phyloP scores from a whole-genome alignment of 1,140 invertebrate species.

The Chionoecetes opilio region DNA sequence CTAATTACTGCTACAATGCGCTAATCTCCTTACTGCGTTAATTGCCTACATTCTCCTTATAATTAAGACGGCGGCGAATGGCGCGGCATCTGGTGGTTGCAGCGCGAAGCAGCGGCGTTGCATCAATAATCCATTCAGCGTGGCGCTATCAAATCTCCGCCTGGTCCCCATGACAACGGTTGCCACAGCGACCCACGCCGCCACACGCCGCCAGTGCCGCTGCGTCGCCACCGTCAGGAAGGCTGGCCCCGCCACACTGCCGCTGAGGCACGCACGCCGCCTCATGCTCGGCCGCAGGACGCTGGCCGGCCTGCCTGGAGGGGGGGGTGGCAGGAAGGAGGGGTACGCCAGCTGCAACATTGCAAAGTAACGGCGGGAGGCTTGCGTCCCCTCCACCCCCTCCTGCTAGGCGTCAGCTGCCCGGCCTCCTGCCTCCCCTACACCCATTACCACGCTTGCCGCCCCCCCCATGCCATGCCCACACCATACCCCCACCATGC shows the following conservation, averaged over 20 bases:
- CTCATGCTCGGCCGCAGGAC: constrained; percentile 35
- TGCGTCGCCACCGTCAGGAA: constrained; percentile 68
- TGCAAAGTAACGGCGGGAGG: constrained; percentile 51
- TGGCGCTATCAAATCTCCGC: constrained; percentile 72
- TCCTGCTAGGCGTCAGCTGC: constrained; percentile 64
- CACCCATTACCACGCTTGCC: neutral
- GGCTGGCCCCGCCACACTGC: constrained; percentile 41
- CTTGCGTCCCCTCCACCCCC: neutral
- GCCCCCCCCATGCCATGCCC: neutral
- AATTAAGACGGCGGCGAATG: constrained; percentile 79
- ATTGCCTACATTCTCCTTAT: constrained; percentile 80
- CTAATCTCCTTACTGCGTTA: constrained; percentile 80
- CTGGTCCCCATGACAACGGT: constrained; percentile 72
- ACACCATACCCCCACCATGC: neutral
- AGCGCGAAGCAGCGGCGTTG: constrained; percentile 66
- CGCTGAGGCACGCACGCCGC: neutral
- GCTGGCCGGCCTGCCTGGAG: constrained; percentile 43
- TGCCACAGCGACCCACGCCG: constrained; percentile 65
- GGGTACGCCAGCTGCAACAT: constrained; percentile 63
- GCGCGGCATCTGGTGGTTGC: constrained; percentile 76
- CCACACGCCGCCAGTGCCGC: constrained; percentile 54
- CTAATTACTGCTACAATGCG: constrained; percentile 79
- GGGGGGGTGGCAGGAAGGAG: neutral
- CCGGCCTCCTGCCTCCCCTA: constrained; percentile 1
- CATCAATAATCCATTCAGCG: constrained; percentile 75